Evolutionary conservation across 2,113 vertebrate species (phyloP).

Genomic region (Vidua chalybeata): DNA sequence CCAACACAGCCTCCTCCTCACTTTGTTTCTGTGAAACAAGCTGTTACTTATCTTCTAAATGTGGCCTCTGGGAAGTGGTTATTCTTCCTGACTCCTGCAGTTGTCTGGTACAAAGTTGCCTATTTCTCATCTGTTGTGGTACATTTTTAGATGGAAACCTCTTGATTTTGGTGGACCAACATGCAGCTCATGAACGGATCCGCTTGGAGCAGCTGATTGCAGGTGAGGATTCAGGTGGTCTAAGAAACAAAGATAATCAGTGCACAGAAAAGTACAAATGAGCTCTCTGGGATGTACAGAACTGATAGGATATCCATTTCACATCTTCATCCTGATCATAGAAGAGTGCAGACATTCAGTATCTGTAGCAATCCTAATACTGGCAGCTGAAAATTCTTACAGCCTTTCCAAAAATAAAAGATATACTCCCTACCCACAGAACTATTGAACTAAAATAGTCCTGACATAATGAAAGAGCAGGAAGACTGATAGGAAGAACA

Average conservation of each 20-base stretch:
- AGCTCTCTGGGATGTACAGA: not conserved
- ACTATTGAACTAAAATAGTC: conserved; percentile 29
- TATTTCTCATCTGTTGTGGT: not conserved
- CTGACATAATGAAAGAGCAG: conserved; percentile 39
- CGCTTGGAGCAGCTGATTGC: conserved; percentile 90
- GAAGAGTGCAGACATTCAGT: not conserved
- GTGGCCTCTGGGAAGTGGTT: not conserved
- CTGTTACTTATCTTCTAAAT: conserved; percentile 3
- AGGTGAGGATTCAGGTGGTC: conserved; percentile 72
- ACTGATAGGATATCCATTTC: not conserved
- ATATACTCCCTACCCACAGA: not conserved
- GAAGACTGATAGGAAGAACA: conserved; percentile 54
- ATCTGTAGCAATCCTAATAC: not conserved
- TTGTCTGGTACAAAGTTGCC: not conserved
- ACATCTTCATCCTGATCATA: not conserved
- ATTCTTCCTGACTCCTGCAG: not conserved
- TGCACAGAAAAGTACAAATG: not conserved
- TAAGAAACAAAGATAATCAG: not conserved
- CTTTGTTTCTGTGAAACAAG: conserved; percentile 20
- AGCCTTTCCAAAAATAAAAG: conserved; percentile 12
- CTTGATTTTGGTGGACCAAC: conserved; percentile 93
- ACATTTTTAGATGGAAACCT: conserved; percentile 82
- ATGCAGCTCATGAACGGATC: conserved; percentile 93
- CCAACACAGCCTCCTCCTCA: not conserved
- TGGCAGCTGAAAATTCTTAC: conserved; percentile 14